Percentiles rank a stretch among this genome's conserved stretches.
Evolutionary conservation across 2,113 vertebrate species (phyloP).

Genomic region (Calyptommatus sinebrachiatus): DNA sequence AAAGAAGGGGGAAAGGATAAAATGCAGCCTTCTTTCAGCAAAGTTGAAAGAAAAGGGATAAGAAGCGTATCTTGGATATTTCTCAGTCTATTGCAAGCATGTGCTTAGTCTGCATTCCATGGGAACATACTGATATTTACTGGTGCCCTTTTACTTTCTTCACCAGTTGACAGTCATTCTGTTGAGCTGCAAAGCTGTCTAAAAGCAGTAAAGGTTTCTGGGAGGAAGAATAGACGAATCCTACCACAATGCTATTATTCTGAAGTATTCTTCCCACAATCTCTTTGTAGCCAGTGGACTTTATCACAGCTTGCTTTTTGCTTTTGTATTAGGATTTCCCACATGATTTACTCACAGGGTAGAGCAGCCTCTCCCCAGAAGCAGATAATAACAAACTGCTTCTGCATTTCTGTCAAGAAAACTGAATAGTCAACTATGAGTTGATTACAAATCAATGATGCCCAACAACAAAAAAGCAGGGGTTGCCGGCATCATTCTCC

Average conservation of each 20-base stretch:
- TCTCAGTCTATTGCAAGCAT: background rate
- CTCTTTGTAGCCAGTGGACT: no score
- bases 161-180: background rate
- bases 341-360: no score
- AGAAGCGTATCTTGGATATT: background rate
- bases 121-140: background rate
- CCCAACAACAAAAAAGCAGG: no score
- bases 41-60: background rate
- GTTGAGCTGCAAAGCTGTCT: background rate
- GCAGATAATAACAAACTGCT: no score
- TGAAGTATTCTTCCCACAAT: background rate
- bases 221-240: background rate
- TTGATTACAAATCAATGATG: no score
- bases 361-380: background rate
- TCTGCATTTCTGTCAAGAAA: no score
- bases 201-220: constrained; percentile 5
- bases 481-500: no score
- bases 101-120: background rate
- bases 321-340: background rate
- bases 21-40: background rate
- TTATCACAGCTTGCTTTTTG: no score
- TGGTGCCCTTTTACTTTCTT: background rate
- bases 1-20: background rate
- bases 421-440: no score
- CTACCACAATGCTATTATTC: background rate